phyloP scores from a whole-genome alignment of 2,113 vertebrate genomes.

The Rissa tridactyla region DNA sequence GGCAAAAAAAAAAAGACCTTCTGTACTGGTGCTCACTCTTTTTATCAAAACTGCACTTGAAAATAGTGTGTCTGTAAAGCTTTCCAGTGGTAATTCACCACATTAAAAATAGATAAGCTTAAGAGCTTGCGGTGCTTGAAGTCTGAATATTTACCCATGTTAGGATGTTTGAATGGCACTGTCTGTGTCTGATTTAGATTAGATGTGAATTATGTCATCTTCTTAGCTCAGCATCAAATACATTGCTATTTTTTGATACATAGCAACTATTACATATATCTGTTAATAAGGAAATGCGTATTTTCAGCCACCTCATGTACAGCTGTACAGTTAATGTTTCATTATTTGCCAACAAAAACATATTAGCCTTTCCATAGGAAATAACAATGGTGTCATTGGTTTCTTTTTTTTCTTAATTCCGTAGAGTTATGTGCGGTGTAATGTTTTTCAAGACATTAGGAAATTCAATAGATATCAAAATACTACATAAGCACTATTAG shows the following conservation, averaged over 20 bases:
- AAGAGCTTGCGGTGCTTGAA: not conserved
- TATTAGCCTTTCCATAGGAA: not conserved
- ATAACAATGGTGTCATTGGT: not conserved
- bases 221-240: not conserved
- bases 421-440: not conserved
- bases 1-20: not conserved
- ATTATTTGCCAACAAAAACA: not conserved
- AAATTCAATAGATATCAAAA: not conserved
- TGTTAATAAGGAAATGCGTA: not conserved
- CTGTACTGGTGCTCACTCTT: not conserved
- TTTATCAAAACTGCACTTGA: not conserved
- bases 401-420: not conserved
- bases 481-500: not conserved
- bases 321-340: not conserved
- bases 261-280: not conserved
- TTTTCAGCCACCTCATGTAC: not conserved
- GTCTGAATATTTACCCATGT: not conserved
- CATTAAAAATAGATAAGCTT: not conserved
- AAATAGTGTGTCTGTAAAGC: not conserved
- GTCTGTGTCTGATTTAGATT: not conserved
- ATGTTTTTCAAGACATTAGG: not conserved
- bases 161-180: not conserved
- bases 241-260: not conserved
- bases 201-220: not conserved
- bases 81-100: not conserved